Conservation (phyloP, 2,888 invertebrate species). For the Dilophus febrilis region DNA sequence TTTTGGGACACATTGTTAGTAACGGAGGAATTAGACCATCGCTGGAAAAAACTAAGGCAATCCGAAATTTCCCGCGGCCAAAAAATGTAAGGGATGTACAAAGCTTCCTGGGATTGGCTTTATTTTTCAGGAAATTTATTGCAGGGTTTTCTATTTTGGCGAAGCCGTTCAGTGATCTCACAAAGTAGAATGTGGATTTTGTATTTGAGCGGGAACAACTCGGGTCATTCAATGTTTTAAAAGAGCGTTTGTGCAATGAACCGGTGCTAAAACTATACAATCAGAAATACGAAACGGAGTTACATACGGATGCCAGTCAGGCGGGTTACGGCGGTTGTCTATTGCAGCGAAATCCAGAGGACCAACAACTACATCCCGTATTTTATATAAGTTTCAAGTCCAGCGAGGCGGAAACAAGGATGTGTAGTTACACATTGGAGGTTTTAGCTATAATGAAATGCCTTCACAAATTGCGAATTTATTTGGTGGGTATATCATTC, state of each 20-base stretch:
- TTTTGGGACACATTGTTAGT: no score
- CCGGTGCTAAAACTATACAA: background rate
- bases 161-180: background rate
- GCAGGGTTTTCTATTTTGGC: background rate
- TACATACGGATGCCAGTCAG: background rate
- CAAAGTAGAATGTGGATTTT: background rate
- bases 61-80: no score
- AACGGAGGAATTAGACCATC: no score
- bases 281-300: background rate
- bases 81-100: no score
- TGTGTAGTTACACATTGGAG: background rate
- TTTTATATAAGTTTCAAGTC: background rate
- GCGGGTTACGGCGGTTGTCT: background rate
- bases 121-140: background rate
- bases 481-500: conserved; percentile 14
- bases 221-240: background rate
- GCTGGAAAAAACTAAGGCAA: no score
- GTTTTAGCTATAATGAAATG: conserved; percentile 9
- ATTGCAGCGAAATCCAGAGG: background rate
- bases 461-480: conserved; percentile 15
- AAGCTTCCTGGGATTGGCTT: background rate
- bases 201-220: background rate
- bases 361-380: background rate
- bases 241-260: background rate
- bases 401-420: background rate